Base-by-base conservation (phyloP, 2,113 vertebrate species). In the Rana temporaria region DNA sequence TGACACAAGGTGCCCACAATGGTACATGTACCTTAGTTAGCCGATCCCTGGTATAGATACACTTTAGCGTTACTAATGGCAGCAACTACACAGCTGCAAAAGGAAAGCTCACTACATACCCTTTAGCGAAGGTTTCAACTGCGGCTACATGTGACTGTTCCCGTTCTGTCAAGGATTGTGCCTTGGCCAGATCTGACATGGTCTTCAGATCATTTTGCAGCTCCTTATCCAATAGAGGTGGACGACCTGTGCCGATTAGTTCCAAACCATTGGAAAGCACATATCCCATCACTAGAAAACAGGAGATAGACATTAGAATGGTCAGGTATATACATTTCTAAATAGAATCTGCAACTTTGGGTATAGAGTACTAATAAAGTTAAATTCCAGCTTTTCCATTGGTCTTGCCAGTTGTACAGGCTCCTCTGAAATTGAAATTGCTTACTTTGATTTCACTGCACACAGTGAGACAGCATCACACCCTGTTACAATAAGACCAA, bases 71-170 rank as follows among this genome's bases (percentile, higher is more conserved):
- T 30, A 30, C 26, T 30, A 30, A 30, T 6, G 1, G 12, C 42
- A 11, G 18, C 7, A 55, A 6, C 24, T 11, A 12, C 22, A 2
- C 17, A 22, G 1, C 59, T 38, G 30, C 4, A 14, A 63, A 20
- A 63, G 20, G 14, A 9, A 63, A 20, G 18, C 0, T 57, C 24
- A 14, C 52, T 72, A 15, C 93, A 93, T 88, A 99, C 98, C 98
- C 98, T 6, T 76, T 90, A 55, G 97, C 95, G 87, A 97, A 96
- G 38, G 89, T 79, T 62, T 97, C 93, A 74, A 98, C 7, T 0
- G 97, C 98, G 14, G 89, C 85, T 12, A 96, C 96, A 0, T 99
- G 98, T 16, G 95, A 90, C 84, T 34, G 93, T 88, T 99, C 98
- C 83, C 98, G 84, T 56, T 86, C 87, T 0, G 94, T 93, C 85